Base-by-base conservation (phyloP, 2,888 invertebrate species). In the Trilocha varians region DNA sequence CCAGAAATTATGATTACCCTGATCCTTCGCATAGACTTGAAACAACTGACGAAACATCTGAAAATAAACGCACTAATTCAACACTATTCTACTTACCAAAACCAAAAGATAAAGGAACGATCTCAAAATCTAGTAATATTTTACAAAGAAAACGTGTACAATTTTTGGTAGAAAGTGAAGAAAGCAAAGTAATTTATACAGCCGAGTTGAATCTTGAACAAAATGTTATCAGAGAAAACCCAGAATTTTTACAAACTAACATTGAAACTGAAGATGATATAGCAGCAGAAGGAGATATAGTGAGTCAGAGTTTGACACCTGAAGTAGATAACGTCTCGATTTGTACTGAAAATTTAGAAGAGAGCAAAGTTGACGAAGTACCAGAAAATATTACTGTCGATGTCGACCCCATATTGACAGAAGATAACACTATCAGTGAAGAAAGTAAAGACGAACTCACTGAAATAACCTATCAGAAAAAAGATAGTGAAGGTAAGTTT, bases 71-170 rank as follows among this genome's bases (percentile, higher is more conserved):
- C 41, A 48, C 56, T 5, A 78, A 78, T 52, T 57, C 73, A 13
- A 89, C 90, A 41, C 88, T 89, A 53, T 90, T 91, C 79, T 91
- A 91, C 74, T 72, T 91, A 49, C 90, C 89, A 25, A 87, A 88
- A 57, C 87, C 79, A 47, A 83, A 71, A 63, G 82, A 78, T 46
- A 83, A 79, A 58, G 60, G 65, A 36, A 42, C 59, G 32, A 49
- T 64, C 39, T 61, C 62, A 38, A 25, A 25, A 25, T 48, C 78
- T 9, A 73, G 76, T 49, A 76, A 70, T 52, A 62, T 75, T 16
- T 56, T 76, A 41, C 85, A 89, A 60, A 87, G 91, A 61, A 92
- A 90, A 85, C 89, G 90, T 61, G 92, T 91, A 47, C 91, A 92
- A 68, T 92, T 92, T 79, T 78, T 90, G 60, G 91, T 91, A 37